phyloP scores from a whole-genome alignment of 1,140 invertebrate genomes.

The Homalodisca vitripennis region DNA sequence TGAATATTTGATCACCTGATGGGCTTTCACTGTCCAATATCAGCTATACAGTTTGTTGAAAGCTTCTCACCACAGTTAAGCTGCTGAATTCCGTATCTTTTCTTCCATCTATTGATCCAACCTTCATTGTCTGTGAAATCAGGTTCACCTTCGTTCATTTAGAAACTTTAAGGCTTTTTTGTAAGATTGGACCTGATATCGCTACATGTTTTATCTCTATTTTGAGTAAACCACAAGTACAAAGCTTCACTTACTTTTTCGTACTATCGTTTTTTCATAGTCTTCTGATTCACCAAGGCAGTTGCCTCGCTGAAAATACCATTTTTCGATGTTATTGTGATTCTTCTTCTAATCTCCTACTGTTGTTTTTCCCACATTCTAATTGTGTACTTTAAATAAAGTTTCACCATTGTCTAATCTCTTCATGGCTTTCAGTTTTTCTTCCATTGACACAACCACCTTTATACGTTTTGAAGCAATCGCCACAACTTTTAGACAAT shows the following conservation, averaged over 20 bases:
- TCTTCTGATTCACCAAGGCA: slow-evolving; percentile 29
- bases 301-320: slow-evolving; percentile 12
- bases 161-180: slow-evolving; percentile 38
- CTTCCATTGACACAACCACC: slow-evolving; percentile 28
- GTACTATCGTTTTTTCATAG: slow-evolving; percentile 29
- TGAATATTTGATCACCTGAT: slow-evolving; percentile 35
- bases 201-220: slow-evolving; percentile 33
- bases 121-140: slow-evolving; percentile 41
- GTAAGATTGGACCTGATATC: slow-evolving; percentile 35
- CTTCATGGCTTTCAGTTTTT: slow-evolving; percentile 34
- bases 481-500: not conserved
- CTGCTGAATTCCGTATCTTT: slow-evolving; percentile 35
- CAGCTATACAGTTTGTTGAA: slow-evolving; percentile 22
- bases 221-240: slow-evolving; percentile 29
- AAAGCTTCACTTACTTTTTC: slow-evolving; percentile 31
- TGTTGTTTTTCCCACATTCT: slow-evolving; percentile 32
- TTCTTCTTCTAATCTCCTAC: slow-evolving; percentile 36
- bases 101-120: slow-evolving; percentile 42
- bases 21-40: slow-evolving; percentile 30
- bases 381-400: slow-evolving; percentile 25
- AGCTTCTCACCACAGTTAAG: slow-evolving; percentile 38
- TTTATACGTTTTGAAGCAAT: too few species aligned
- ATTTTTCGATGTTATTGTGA: slow-evolving; percentile 30
- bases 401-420: slow-evolving; percentile 35
- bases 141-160: slow-evolving; percentile 36